Evolutionary conservation across 2,113 vertebrate species (phyloP).

Genomic region (Arizona elegans): DNA sequence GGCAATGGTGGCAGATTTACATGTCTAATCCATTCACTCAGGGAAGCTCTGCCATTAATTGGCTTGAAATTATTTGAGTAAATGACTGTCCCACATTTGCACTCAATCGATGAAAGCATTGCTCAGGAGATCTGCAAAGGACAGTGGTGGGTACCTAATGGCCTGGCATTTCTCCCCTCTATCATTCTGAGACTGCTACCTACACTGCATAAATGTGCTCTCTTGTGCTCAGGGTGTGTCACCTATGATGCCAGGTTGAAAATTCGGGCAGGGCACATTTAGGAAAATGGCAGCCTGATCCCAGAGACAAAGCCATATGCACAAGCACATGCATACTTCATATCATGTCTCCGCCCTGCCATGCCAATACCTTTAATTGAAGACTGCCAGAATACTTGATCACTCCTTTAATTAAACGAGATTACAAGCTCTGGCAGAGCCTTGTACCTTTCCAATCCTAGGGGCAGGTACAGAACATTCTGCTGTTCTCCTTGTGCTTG

Average conservation of each 20-base stretch:
- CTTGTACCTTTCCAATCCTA: conserved; percentile 1
- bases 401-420: conserved; percentile 33
- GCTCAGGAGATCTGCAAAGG: not conserved
- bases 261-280: conserved; percentile 1
- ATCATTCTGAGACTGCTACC: not conserved
- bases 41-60: not conserved
- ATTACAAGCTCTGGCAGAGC: conserved; percentile 29
- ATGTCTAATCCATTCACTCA: not conserved
- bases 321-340: not conserved
- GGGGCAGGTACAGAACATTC: conserved; percentile 28
- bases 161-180: not conserved
- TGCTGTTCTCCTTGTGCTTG: not conserved
- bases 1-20: not conserved
- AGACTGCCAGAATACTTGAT: conserved; percentile 20
- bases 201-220: not conserved
- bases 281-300: not conserved
- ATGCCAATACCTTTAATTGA: conserved; percentile 21
- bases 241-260: not conserved
- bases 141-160: too few relatives aligned
- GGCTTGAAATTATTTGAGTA: not conserved
- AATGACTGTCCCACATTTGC: not conserved
- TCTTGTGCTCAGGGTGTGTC: not conserved
- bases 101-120: not conserved
- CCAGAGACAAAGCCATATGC: not conserved
- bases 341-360: not conserved